These are phyloP conservation scores for Gallirallus australis DNA, from an alignment of 2,797 vertebrate genomes.

Conservation along the genomic window DNA sequence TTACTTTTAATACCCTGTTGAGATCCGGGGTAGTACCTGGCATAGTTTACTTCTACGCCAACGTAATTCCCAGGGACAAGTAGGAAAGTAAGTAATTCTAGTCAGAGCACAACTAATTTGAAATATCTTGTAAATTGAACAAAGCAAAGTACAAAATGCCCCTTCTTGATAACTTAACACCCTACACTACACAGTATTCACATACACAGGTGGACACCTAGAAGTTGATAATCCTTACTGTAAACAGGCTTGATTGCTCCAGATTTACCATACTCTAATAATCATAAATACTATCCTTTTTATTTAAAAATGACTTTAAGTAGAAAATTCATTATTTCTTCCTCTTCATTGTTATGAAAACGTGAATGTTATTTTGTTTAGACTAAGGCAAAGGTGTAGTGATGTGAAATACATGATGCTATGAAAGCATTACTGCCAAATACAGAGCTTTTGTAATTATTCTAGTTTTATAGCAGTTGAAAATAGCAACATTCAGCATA, in stretches of 20 bases:
- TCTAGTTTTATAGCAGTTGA: background rate
- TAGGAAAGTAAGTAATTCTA: background rate
- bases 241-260: background rate
- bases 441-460: background rate
- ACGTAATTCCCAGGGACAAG: background rate
- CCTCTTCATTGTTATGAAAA: background rate
- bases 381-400: background rate
- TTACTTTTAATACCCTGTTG: background rate
- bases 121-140: background rate
- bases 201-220: background rate
- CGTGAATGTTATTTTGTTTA: background rate
- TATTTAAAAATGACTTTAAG: background rate
- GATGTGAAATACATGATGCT: background rate
- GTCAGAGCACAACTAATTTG: background rate
- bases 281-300: background rate
- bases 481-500: background rate
- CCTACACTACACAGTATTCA: background rate
- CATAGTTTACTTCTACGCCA: background rate
- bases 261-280: background rate
- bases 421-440: background rate
- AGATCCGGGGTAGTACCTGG: background rate
- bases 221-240: background rate
- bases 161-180: background rate
- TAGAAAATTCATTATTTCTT: background rate
- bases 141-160: background rate